Evolutionary conservation across 2,797 vertebrate genomes (phyloP).

Genomic region (Lycodopsis pacificus): DNA sequence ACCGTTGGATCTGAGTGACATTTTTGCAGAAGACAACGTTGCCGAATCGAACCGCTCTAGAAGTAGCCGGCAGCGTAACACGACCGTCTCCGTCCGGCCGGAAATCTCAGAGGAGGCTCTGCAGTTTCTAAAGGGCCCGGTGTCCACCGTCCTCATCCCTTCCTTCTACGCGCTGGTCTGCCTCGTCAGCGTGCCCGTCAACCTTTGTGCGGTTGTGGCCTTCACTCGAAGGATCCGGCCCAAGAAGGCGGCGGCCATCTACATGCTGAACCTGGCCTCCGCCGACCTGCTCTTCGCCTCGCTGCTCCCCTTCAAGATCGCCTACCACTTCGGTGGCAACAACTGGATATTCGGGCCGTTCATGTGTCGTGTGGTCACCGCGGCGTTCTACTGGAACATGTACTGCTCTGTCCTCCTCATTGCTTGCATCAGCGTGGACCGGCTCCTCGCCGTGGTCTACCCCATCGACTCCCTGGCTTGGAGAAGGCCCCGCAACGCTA

Average conservation of each 20-base stretch:
- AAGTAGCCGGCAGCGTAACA: rapidly evolving
- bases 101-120: constrained; percentile 67
- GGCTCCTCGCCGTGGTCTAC: constrained; percentile 90
- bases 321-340: constrained; percentile 89
- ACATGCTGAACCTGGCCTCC: constrained; percentile 91
- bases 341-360: constrained; percentile 88
- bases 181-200: constrained; percentile 88
- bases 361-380: constrained; percentile 88
- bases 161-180: constrained; percentile 88
- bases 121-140: constrained; percentile 80
- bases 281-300: constrained; percentile 90
- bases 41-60: rapidly evolving
- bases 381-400: constrained; percentile 94
- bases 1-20: not conserved
- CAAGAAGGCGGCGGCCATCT: constrained; percentile 89
- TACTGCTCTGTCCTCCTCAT: constrained; percentile 92
- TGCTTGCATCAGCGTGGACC: constrained; percentile 90
- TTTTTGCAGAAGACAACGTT: rapidly evolving
- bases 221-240: constrained; percentile 85
- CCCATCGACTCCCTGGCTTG: constrained; percentile 90
- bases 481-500: constrained; percentile 81
- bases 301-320: constrained; percentile 90
- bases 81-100: rapidly evolving
- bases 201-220: constrained; percentile 83
- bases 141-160: constrained; percentile 90